Percentiles rank a stretch among this genome's conserved stretches.
Conservation (phyloP, 2,888 invertebrate genomes). For the Drosophila mimica region DNA sequence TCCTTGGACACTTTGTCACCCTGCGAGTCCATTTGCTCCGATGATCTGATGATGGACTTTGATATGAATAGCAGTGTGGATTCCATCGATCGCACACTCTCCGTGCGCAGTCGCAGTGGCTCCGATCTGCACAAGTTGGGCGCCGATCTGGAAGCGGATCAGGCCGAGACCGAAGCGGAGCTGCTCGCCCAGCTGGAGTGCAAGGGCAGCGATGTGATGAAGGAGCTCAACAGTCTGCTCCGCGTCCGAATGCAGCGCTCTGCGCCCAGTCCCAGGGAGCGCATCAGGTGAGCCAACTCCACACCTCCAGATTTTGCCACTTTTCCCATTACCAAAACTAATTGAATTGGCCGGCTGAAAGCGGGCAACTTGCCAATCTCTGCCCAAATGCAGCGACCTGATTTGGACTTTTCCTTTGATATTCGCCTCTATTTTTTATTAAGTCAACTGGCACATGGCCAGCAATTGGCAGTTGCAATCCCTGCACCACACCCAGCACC, state of each 20-base stretch:
- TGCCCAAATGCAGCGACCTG: conserved; percentile 32
- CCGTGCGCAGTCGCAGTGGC: conserved; percentile 84
- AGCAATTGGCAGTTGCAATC: conserved; percentile 31
- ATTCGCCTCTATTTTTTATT: conserved; percentile 25
- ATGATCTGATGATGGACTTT: conserved; percentile 95
- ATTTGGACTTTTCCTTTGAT: conserved; percentile 58
- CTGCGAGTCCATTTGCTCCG: conserved; percentile 93
- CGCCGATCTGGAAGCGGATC: conserved; percentile 43
- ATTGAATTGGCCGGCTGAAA: conserved; percentile 58
- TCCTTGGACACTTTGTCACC: conserved; percentile 94
- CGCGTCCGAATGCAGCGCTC: conserved; percentile 81
- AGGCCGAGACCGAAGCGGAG: conserved; percentile 85
- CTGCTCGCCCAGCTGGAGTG: conserved; percentile 85
- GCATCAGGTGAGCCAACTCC: conserved; percentile 77
- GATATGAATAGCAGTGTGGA: conserved; percentile 86
- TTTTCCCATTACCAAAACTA: conserved; percentile 46
- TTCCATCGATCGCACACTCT: conserved; percentile 84
- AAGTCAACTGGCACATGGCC: conserved; percentile 61
- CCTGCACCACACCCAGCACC: conserved; percentile 39
- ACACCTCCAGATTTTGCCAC: conserved; percentile 12
- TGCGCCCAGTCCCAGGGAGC: conserved; percentile 56
- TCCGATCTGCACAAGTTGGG: conserved; percentile 86
- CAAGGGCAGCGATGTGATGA: conserved; percentile 86
- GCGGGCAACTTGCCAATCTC: conserved; percentile 51
- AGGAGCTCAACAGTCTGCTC: conserved; percentile 87